These are phyloP conservation scores for Lypha dubia DNA, from an alignment of 2,888 invertebrate genomes.

Conservation along the genomic window DNA sequence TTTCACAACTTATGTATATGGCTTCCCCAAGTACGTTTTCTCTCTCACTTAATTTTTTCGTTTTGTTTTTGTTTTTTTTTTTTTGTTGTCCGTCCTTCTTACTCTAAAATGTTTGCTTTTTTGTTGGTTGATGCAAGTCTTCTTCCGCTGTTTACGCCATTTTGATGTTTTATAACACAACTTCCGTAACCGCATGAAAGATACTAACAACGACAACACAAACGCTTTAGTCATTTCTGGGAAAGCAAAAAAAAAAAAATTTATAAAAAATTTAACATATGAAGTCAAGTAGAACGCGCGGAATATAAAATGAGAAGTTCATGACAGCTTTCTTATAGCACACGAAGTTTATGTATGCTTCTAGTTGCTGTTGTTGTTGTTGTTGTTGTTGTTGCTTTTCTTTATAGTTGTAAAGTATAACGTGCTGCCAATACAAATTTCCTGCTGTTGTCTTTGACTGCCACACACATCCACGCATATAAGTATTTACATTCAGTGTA, in stretches of 20 bases:
- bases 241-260: background rate
- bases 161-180: conserved; percentile 79
- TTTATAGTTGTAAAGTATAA: conserved; percentile 62
- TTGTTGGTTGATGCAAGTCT: conserved; percentile 58
- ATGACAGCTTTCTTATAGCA: conserved; percentile 45
- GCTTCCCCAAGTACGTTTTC: conserved; percentile 36
- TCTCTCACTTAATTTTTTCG: conserved; percentile 3
- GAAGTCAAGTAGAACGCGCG: conserved; percentile 53
- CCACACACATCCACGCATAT: background rate
- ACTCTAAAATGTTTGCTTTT: background rate
- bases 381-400: conserved; percentile 16
- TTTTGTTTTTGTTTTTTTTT: background rate
- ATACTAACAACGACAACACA: conserved; percentile 28
- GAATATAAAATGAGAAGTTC: conserved; percentile 47
- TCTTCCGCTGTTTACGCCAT: conserved; percentile 76
- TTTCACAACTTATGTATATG: conserved; percentile 54
- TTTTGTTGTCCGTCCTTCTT: background rate
- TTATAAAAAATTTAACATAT: conserved; percentile 56
- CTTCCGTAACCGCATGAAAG: conserved; percentile 75
- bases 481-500: conserved; percentile 3
- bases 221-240: conserved; percentile 48
- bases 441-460: conserved; percentile 59
- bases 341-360: conserved; percentile 41
- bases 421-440: conserved; percentile 72
- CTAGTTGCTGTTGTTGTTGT: conserved; percentile 26